These are phyloP conservation scores for Cairina moschata DNA, from an alignment of 2,113 vertebrate species.

Conservation along the genomic window DNA sequence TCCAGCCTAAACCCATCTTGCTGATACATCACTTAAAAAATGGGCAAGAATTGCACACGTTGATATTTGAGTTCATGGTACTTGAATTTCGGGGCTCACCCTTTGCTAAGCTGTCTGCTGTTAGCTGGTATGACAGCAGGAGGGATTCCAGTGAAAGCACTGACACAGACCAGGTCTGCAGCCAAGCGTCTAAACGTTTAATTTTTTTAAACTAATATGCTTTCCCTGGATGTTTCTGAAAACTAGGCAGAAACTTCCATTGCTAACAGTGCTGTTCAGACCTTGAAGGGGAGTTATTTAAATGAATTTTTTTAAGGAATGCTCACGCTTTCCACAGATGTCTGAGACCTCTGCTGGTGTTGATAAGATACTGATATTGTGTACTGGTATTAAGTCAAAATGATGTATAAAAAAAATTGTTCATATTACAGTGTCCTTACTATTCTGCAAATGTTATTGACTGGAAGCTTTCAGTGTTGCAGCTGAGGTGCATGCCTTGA, in stretches of 20 bases:
- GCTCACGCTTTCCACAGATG: neutral
- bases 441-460: neutral
- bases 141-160: neutral
- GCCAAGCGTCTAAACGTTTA: rapidly evolving
- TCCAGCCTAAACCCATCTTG: neutral
- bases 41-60: rapidly evolving
- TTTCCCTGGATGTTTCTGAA: neutral
- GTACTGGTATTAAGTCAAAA: neutral
- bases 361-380: rapidly evolving
- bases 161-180: neutral
- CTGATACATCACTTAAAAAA: neutral
- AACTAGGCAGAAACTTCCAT: neutral
- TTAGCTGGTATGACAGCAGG: neutral
- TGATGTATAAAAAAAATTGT: neutral
- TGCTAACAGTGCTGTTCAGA: neutral
- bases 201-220: neutral
- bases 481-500: neutral
- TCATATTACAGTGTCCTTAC: neutral
- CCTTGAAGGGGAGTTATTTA: neutral
- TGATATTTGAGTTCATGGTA: neutral
- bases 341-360: neutral
- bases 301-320: neutral
- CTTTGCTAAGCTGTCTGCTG: neutral
- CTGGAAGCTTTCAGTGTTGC: neutral
- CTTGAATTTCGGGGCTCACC: neutral